These are phyloP conservation scores for Dendrocincla fuliginosa DNA, from an alignment of 2,797 vertebrate genomes.

Conservation along the genomic window DNA sequence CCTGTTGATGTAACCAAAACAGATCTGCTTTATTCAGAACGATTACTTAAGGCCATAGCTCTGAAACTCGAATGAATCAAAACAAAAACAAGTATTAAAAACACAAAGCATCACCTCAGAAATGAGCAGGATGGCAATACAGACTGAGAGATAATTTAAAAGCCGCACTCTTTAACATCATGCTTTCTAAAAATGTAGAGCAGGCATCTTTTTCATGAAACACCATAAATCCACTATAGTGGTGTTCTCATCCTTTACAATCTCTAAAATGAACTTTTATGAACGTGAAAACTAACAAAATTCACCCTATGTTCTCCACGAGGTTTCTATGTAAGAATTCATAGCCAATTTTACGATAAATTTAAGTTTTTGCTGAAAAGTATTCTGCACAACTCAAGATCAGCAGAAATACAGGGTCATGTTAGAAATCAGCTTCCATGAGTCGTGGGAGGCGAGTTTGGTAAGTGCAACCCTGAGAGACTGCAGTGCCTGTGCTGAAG, in stretches of 20 bases:
- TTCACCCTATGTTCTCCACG: neutral
- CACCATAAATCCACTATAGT: neutral
- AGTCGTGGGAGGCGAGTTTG: accelerated
- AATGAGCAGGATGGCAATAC: neutral
- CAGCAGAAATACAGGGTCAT: neutral
- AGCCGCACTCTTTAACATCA: neutral
- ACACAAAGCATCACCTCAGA: neutral
- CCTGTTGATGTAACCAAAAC: constrained; percentile 16
- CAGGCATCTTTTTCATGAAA: neutral
- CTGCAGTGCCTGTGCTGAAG: neutral
- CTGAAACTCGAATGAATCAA: constrained; percentile 28
- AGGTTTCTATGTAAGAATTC: neutral
- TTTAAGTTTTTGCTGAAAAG: neutral
- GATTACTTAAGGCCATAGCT: constrained; percentile 21
- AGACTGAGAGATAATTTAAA: constrained; percentile 11
- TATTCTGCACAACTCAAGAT: neutral
- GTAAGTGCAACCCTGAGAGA: neutral
- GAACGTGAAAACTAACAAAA: neutral
- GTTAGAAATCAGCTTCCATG: neutral
- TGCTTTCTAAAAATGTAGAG: neutral
- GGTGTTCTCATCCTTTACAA: neutral
- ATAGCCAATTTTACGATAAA: neutral
- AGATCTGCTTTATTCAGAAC: constrained; percentile 28
- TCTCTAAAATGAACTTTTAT: neutral
- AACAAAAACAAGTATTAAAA: constrained; percentile 38